A percentile compares a stretch with the other conserved stretches of the same genome.
These are phyloP conservation scores for Leptinotarsa undecemlineata DNA, from an alignment of 1,140 invertebrate genomes.

Conservation along the genomic window DNA sequence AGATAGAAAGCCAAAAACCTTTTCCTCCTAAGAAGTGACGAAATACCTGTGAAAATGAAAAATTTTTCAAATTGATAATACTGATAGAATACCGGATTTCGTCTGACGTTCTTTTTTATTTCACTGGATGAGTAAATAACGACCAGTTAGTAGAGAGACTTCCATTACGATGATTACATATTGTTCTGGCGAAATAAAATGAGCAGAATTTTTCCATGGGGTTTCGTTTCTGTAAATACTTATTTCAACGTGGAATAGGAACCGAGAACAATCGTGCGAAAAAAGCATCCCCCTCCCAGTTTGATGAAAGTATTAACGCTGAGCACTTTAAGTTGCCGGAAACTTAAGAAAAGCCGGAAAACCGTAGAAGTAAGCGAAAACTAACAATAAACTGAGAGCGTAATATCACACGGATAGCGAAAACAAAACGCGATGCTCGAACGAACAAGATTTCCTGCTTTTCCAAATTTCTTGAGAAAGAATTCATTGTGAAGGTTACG, in stretches of 20 bases:
- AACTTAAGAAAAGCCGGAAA: constrained; percentile 1
- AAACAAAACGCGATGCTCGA: background rate
- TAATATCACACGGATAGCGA: background rate
- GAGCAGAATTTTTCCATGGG: no score
- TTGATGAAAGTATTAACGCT: background rate
- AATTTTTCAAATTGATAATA: no score
- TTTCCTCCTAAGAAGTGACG: no score
- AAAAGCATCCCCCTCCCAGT: background rate
- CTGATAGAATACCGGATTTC: no score
- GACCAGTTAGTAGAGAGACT: no score
- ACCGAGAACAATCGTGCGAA: background rate
- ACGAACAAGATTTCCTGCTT: background rate
- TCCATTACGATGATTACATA: no score
- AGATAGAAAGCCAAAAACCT: no score
- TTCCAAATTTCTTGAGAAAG: background rate
- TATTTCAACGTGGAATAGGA: no score
- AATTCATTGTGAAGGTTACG: background rate
- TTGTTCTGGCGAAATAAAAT: no score
- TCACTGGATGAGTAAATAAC: background rate
- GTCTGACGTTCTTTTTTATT: background rate
- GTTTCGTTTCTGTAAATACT: no score
- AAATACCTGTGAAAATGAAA: no score
- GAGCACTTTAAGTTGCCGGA: background rate
- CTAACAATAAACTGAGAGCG: background rate
- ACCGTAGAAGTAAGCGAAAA: background rate